Percentiles rank a stretch among this genome's conserved stretches.
phyloP scores from a whole-genome alignment of 2,888 invertebrate species.

The Antheraea assamensis region DNA sequence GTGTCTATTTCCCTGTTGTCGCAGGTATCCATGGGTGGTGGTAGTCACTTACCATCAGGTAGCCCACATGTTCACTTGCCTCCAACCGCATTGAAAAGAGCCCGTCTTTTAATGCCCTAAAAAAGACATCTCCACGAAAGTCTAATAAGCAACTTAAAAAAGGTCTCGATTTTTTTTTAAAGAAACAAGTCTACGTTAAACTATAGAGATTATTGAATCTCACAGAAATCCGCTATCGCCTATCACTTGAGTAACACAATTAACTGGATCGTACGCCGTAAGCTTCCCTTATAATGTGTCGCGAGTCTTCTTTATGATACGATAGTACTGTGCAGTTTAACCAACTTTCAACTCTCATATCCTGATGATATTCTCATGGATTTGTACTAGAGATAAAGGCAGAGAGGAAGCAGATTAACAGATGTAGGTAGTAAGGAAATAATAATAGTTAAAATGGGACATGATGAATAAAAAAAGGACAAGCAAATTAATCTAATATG shows the following conservation, averaged over 20 bases:
- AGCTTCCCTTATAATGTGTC: constrained; percentile 1
- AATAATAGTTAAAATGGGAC: not conserved
- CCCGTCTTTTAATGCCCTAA: too few species aligned
- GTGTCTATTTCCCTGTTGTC: too few species aligned
- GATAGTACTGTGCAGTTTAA: not conserved
- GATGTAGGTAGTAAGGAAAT: not conserved
- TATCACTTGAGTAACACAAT: not conserved
- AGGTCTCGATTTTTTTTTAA: too few species aligned
- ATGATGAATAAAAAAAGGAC: not conserved
- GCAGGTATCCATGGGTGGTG: too few species aligned
- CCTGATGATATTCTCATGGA: not conserved
- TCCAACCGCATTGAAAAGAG: too few species aligned
- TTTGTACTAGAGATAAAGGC: not conserved
- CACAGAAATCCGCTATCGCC: not conserved
- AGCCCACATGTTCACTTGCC: too few species aligned
- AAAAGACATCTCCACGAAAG: too few species aligned
- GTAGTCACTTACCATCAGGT: too few species aligned
- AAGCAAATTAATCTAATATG: too few species aligned
- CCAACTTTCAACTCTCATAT: not conserved
- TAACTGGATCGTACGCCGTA: not conserved
- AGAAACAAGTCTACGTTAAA: too few species aligned
- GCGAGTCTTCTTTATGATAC: not conserved
- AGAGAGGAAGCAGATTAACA: not conserved
- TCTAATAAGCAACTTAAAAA: too few species aligned
- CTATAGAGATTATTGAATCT: not conserved